Evolutionary conservation across 1,140 invertebrate genomes (phyloP).

Genomic region (Protaetia brevitarsis): DNA sequence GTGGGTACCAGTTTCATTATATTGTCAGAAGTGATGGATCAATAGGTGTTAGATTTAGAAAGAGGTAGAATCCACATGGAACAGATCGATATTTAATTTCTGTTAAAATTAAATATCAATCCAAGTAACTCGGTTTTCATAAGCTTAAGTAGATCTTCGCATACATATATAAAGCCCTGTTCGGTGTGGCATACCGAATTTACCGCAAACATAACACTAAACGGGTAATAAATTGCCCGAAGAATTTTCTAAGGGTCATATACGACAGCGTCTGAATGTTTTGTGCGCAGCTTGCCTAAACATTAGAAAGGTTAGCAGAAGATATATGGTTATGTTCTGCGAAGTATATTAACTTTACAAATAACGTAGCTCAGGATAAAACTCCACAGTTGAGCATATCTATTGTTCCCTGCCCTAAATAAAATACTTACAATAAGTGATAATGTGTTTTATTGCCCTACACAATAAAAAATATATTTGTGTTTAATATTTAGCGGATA

Average conservation of each 20-base stretch:
- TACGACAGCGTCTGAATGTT: background rate
- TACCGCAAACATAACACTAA: too few species aligned
- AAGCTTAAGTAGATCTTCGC: background rate
- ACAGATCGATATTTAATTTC: constrained; percentile 10
- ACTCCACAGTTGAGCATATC: background rate
- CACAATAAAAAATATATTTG: too few species aligned
- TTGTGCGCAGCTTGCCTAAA: background rate
- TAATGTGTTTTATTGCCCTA: too few species aligned
- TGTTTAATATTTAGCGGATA: too few species aligned
- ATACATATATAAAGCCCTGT: too few species aligned
- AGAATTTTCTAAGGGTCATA: background rate
- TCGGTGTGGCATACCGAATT: too few species aligned
- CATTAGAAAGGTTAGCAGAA: constrained; percentile 4
- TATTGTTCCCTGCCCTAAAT: background rate
- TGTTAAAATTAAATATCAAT: background rate
- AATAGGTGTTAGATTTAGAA: too few species aligned
- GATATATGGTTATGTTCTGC: background rate
- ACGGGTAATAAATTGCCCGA: background rate
- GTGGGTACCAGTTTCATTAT: too few species aligned
- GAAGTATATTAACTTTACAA: background rate
- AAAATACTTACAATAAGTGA: too few species aligned
- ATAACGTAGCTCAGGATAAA: background rate
- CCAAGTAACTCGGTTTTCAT: background rate
- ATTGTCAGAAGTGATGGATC: too few species aligned
- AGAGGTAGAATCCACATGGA: too few species aligned